phyloP scores from a whole-genome alignment of 1,140 invertebrate species.

The Magallana ariakensis region DNA sequence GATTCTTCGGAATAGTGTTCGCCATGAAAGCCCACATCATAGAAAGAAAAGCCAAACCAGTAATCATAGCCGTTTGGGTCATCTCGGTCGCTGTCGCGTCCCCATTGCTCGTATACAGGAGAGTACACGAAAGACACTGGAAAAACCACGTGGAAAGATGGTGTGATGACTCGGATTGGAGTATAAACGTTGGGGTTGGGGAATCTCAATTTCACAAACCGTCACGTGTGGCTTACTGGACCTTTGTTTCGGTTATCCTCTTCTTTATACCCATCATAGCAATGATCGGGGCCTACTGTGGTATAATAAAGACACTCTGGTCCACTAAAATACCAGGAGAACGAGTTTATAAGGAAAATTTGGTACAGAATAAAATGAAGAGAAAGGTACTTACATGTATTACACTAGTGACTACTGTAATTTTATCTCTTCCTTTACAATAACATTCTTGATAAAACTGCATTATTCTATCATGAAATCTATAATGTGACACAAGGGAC shows the following conservation, averaged over 20 bases:
- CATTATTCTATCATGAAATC: too few species aligned
- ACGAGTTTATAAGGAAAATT: slow-evolving; percentile 67
- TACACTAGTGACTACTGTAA: too few species aligned
- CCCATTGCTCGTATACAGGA: slow-evolving; percentile 76
- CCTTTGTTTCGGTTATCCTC: slow-evolving; percentile 79
- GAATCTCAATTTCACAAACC: slow-evolving; percentile 46
- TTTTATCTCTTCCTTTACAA: too few species aligned
- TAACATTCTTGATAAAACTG: too few species aligned
- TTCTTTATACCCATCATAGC: slow-evolving; percentile 81
- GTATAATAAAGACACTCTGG: slow-evolving; percentile 79
- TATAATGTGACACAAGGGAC: too few species aligned
- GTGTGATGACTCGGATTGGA: slow-evolving; percentile 73
- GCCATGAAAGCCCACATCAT: slow-evolving; percentile 77
- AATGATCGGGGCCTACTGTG: slow-evolving; percentile 80
- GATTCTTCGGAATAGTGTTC: slow-evolving; percentile 79
- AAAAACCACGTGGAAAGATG: slow-evolving; percentile 73
- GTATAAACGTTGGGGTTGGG: slow-evolving; percentile 48
- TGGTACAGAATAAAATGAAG: slow-evolving; percentile 68
- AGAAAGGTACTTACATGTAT: slow-evolving; percentile 66
- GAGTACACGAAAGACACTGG: slow-evolving; percentile 69
- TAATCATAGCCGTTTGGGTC: slow-evolving; percentile 80
- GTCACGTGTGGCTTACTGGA: slow-evolving; percentile 77
- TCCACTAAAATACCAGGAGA: slow-evolving; percentile 68
- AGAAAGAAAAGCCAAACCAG: slow-evolving; percentile 72
- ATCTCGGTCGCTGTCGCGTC: slow-evolving; percentile 75